Evolutionary conservation across 2,888 invertebrate genomes (phyloP).

Genomic region (Stenodera caucasica): DNA sequence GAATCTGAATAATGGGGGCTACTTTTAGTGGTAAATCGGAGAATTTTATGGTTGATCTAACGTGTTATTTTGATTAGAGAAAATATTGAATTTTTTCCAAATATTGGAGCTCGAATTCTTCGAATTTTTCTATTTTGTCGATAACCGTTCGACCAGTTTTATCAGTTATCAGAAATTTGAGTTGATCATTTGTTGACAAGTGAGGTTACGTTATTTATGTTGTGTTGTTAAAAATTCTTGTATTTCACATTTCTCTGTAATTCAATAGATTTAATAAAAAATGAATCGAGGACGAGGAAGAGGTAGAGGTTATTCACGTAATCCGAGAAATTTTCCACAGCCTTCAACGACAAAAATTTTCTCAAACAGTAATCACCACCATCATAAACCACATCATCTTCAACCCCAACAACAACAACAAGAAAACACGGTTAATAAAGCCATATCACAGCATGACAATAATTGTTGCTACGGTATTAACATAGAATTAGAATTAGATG

Average conservation of each 20-base stretch:
- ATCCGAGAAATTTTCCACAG: slow-evolving; percentile 20
- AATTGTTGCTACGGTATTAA: slow-evolving; percentile 50
- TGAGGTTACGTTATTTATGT: slow-evolving; percentile 20
- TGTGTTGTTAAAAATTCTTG: slow-evolving; percentile 11
- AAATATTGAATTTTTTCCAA: no score
- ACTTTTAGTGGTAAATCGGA: no score
- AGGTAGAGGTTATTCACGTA: slow-evolving; percentile 33
- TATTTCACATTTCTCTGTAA: not conserved
- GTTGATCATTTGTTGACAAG: not conserved
- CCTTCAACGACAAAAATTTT: slow-evolving; percentile 9
- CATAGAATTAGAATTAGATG: slow-evolving; percentile 57
- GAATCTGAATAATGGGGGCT: no score
- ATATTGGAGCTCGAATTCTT: no score
- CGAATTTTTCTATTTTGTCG: no score
- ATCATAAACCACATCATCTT: not conserved
- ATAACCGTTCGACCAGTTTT: no score
- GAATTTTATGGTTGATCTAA: no score
- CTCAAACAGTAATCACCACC: not conserved
- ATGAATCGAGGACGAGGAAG: slow-evolving; percentile 34
- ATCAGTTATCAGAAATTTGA: no score
- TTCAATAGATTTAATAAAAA: not conserved
- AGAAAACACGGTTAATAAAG: slow-evolving; percentile 11
- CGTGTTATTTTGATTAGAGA: no score
- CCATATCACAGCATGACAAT: slow-evolving; percentile 46
- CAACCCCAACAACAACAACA: not conserved